These are phyloP conservation scores for Leucozona laternaria DNA, from an alignment of 2,888 invertebrate species.

Conservation along the genomic window DNA sequence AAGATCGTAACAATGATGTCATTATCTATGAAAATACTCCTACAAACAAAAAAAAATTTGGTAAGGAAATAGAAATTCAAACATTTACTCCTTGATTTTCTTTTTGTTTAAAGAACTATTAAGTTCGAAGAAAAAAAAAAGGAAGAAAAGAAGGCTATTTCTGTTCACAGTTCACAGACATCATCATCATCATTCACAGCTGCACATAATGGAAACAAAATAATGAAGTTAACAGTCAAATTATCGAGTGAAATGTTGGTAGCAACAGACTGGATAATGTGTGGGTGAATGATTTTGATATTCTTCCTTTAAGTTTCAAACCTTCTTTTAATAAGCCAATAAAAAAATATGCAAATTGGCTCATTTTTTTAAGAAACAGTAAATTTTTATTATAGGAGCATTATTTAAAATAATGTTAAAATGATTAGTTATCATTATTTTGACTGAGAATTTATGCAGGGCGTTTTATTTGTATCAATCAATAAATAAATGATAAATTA, in stretches of 20 bases:
- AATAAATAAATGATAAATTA: no score
- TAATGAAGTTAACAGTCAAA: slow-evolving; percentile 60
- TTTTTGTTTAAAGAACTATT: not conserved
- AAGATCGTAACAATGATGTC: slow-evolving; percentile 71
- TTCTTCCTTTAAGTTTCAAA: not conserved
- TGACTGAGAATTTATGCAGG: not conserved
- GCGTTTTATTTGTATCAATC: not conserved
- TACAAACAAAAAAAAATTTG: slow-evolving; percentile 23
- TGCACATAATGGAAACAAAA: slow-evolving; percentile 67
- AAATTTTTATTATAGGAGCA: not conserved
- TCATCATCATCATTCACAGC: slow-evolving; percentile 46
- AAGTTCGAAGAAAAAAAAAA: not conserved
- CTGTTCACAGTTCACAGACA: slow-evolving; percentile 29
- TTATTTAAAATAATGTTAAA: not conserved
- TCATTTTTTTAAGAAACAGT: not conserved
- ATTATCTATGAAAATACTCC: slow-evolving; percentile 56
- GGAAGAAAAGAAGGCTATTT: slow-evolving; percentile 15
- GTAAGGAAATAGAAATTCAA: slow-evolving; percentile 10
- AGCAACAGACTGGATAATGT: slow-evolving; percentile 20
- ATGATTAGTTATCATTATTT: not conserved
- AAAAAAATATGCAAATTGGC: not conserved
- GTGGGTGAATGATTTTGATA: slow-evolving; percentile 19
- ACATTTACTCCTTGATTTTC: not conserved
- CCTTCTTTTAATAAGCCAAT: not conserved
- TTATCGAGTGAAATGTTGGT: slow-evolving; percentile 51